Conservation (phyloP, 2,797 vertebrate genomes). For the Corythornis leucogaster region DNA sequence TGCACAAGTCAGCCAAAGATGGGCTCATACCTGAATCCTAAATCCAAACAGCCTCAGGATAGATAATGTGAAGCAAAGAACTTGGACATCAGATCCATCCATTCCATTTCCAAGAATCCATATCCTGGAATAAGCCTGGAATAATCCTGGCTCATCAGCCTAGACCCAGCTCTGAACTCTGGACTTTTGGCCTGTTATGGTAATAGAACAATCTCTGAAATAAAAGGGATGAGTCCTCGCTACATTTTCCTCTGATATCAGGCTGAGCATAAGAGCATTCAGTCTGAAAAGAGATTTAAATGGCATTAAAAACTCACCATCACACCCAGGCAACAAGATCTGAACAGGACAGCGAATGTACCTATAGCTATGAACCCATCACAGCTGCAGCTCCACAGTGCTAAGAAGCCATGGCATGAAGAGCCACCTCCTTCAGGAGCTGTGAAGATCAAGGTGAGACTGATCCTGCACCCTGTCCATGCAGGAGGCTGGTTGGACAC, state of each 20-base stretch:
- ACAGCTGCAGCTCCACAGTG: background rate
- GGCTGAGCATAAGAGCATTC: background rate
- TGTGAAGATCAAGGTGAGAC: background rate
- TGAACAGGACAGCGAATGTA: background rate
- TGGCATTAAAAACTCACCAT: background rate
- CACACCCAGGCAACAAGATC: background rate
- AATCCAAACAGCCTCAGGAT: background rate
- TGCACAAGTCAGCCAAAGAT: background rate
- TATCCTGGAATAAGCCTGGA: background rate
- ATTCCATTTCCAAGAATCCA: background rate
- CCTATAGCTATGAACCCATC: background rate
- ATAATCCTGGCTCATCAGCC: background rate
- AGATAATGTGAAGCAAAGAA: background rate
- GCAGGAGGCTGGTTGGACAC: background rate
- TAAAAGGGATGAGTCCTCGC: background rate
- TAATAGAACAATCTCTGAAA: background rate
- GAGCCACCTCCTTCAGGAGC: background rate
- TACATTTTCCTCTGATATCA: background rate
- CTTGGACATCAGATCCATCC: background rate
- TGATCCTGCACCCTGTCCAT: background rate
- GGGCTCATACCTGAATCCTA: background rate
- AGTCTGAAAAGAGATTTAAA: background rate
- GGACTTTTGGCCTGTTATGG: background rate
- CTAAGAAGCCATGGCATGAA: background rate
- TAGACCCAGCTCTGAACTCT: background rate